Base-by-base conservation (phyloP, 1,140 invertebrate species). In the Protaetia brevitarsis region DNA sequence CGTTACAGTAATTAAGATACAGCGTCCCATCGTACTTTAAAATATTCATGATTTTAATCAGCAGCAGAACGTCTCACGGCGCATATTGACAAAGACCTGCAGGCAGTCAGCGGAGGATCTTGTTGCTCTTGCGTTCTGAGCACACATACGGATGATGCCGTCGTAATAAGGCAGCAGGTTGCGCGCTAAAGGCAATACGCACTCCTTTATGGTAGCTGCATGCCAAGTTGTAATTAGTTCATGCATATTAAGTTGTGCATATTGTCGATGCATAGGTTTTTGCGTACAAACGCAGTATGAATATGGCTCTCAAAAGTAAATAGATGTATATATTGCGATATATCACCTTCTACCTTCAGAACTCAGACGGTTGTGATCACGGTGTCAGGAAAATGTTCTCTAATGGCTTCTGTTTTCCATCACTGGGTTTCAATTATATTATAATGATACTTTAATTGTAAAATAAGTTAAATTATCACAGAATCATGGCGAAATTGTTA, bases 1-100 rank as follows among this genome's bases (percentile, higher is more conserved):
- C 41, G n/a, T 21, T 45, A 45, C 23, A 36, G 34, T 58, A 65
- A 65, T 65, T 65, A 65, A 65, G 64, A 65, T 58, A 58, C 56
- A 58, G 56, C 26, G 41, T 45, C 41, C 23, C 41, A 10, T 58
- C 56, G 56, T 58, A 58, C 26, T 30, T 58, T 58, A 58, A 58
- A 58, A 58, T 58, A 58, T 58, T 58, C 56, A 58, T 58, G 56
- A 58, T 30, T 58, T 58, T 58, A 58, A 58, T 58, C 56, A 58
- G 56, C 28, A n/a, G 16, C 8, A 10, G 10, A 19, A 58, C 56
- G 28, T 58, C 56, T 58, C n/a, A 58, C 28, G 28, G 26, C 56
- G 28, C 28, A 58, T 58, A 58, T 58, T 58, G 56, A 30, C 23
- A 58, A 27, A 30, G 56, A 58, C 23, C 28, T 58, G 41, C 23